Percentiles rank a stretch among this genome's conserved stretches.
Evolutionary conservation across 1,140 invertebrate species (phyloP).

Genomic region (Drosophila saltans): DNA sequence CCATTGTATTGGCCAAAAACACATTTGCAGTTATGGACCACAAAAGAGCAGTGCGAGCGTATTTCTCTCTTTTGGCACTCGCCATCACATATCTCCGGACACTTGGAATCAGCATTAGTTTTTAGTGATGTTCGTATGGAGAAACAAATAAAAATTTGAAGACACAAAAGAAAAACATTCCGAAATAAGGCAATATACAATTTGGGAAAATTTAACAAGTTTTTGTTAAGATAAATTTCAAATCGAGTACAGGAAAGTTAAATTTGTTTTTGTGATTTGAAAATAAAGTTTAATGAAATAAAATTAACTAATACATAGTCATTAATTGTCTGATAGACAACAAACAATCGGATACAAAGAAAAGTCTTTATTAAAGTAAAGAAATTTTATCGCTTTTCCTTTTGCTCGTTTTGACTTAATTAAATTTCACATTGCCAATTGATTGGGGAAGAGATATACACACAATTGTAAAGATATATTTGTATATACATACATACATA

Average conservation of each 20-base stretch:
- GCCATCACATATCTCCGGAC: constrained; percentile 3
- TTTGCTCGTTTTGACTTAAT: constrained; percentile 44
- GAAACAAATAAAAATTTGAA: background rate
- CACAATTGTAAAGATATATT: background rate
- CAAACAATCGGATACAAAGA: background rate
- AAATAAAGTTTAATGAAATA: too few species aligned
- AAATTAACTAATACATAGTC: too few species aligned
- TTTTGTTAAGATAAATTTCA: too few species aligned
- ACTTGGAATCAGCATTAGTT: constrained; percentile 73
- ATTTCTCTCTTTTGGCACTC: constrained; percentile 39
- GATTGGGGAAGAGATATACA: constrained; percentile 27
- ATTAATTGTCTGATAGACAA: background rate
- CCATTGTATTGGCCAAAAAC: background rate
- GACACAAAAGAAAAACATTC: constrained; percentile 32
- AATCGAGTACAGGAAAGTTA: too few species aligned
- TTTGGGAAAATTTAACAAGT: background rate
- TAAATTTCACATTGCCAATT: constrained; percentile 55
- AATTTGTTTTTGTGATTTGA: too few species aligned
- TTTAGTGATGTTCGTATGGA: constrained; percentile 60
- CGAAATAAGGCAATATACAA: constrained; percentile 20
- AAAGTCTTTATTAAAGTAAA: constrained; percentile 5
- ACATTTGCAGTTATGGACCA: constrained; percentile 57
- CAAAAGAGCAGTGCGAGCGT: constrained; percentile 24
- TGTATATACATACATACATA: constrained; percentile 29
- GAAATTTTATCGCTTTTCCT: constrained; percentile 22